A percentile compares a stretch with the other conserved stretches of the same genome.
Conservation (phyloP, 2,113 vertebrate species). For the Aspidoscelis tigris region DNA sequence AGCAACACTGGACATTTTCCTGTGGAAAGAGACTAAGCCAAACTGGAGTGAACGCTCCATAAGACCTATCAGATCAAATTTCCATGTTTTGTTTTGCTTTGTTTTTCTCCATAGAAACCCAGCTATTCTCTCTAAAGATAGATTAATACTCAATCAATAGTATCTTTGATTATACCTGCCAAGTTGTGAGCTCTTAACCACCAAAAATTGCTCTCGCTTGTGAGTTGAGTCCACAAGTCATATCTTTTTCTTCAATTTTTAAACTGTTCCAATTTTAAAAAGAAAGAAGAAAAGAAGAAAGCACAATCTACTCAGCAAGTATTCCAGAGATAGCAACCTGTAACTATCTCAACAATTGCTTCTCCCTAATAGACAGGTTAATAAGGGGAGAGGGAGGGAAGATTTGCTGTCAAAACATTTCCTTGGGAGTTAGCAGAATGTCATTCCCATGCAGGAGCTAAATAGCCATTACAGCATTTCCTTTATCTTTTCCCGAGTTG, state of each 20-base stretch:
- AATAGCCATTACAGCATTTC: conserved; percentile 23
- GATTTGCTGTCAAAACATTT: conserved; percentile 43
- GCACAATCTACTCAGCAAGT: conserved; percentile 16
- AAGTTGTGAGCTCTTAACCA: conserved; percentile 45
- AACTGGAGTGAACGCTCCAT: conserved; percentile 21
- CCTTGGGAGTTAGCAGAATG: conserved; percentile 43
- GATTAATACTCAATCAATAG: conserved; percentile 32
- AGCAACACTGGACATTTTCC: conserved; percentile 38
- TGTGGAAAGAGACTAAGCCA: conserved; percentile 31
- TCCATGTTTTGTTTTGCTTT: neutral
- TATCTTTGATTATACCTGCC: conserved; percentile 45
- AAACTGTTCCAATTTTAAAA: conserved; percentile 35
- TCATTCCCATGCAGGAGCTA: conserved; percentile 38
- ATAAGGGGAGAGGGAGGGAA: neutral
- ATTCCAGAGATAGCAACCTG: conserved; percentile 9
- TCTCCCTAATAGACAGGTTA: conserved; percentile 43
- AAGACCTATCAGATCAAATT: conserved; percentile 11
- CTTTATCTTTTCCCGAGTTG: neutral
- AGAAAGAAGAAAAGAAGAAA: conserved; percentile 31
- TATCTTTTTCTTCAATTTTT: conserved; percentile 19
- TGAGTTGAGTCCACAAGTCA: conserved; percentile 39
- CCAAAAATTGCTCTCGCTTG: conserved; percentile 38
- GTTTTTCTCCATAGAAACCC: conserved; percentile 12
- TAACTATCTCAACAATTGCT: neutral
- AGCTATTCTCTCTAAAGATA: conserved; percentile 39